A percentile compares a stretch with the other conserved stretches of the same genome.
Conservation (phyloP, 2,797 vertebrate genomes). For the Lophius americanus region DNA sequence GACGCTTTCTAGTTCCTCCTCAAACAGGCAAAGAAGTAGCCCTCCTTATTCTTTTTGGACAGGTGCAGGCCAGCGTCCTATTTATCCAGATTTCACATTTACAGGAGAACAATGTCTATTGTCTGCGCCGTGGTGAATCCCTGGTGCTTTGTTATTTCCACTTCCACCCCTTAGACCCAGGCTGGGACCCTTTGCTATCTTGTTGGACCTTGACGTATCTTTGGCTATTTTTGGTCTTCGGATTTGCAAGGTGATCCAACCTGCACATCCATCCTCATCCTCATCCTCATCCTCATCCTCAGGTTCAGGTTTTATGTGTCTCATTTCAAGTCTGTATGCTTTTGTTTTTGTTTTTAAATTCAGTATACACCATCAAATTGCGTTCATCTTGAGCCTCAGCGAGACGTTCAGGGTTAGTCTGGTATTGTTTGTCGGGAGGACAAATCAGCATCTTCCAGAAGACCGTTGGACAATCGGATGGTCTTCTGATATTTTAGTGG, state of each 20-base stretch:
- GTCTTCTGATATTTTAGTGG: too few species aligned
- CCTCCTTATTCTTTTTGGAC: conserved; percentile 4
- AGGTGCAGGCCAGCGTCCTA: background rate
- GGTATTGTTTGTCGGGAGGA: too few species aligned
- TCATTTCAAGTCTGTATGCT: too few species aligned
- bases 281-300: too few species aligned
- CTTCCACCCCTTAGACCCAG: background rate
- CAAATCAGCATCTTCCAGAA: too few species aligned
- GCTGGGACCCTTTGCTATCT: background rate
- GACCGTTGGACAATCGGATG: too few species aligned
- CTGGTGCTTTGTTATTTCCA: background rate
- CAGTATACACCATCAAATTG: background rate
- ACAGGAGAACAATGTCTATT: background rate
- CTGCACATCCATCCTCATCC: background rate
- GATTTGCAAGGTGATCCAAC: background rate
- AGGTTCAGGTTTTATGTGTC: too few species aligned
- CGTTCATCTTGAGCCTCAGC: too few species aligned
- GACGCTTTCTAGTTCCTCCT: conserved; percentile 10
- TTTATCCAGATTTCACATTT: conserved; percentile 11
- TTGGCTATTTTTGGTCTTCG: background rate
- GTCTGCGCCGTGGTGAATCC: background rate
- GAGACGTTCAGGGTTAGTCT: too few species aligned
- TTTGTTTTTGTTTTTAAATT: too few species aligned
- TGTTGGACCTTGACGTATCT: background rate
- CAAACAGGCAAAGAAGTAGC: background rate